phyloP scores from a whole-genome alignment of 2,888 invertebrate species.

The Erebia aethiops region DNA sequence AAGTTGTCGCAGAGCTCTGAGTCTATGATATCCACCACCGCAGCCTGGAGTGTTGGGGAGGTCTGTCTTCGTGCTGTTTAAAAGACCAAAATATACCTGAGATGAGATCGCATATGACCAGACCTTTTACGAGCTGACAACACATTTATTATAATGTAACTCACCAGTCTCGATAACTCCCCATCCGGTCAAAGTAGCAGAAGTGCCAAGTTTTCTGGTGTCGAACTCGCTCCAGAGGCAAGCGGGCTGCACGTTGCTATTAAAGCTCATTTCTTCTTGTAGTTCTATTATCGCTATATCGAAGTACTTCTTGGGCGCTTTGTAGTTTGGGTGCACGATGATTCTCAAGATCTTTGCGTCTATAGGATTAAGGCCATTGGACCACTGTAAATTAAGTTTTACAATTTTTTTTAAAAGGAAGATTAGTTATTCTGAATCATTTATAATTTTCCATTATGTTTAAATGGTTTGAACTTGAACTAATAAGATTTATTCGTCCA shows the following conservation, averaged over 20 bases:
- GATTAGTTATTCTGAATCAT: no score
- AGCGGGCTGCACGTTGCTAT: conserved; percentile 44
- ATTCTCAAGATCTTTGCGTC: conserved; percentile 45
- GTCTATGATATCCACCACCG: conserved; percentile 46
- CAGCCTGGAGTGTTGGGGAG: conserved; percentile 50
- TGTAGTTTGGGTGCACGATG: conserved; percentile 45
- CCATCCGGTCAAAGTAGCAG: conserved; percentile 48
- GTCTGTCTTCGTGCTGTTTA: conserved; percentile 45
- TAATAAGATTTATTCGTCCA: no score
- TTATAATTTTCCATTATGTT: no score
- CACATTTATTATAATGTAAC: not conserved
- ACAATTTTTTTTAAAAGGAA: not conserved
- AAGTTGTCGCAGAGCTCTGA: conserved; percentile 41
- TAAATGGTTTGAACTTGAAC: not conserved
- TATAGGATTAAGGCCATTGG: conserved; percentile 23
- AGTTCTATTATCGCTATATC: conserved; percentile 51
- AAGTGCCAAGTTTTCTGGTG: conserved; percentile 36
- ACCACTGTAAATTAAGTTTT: conserved; percentile 31
- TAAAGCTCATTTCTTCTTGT: conserved; percentile 34
- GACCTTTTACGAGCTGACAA: no score
- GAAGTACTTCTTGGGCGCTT: conserved; percentile 46
- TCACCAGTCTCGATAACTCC: conserved; percentile 47
- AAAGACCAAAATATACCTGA: not conserved
- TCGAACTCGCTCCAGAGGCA: conserved; percentile 45
- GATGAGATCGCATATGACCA: no score